Base-by-base conservation (phyloP, 2,797 vertebrate species). In the Pachyuromys duprasi region DNA sequence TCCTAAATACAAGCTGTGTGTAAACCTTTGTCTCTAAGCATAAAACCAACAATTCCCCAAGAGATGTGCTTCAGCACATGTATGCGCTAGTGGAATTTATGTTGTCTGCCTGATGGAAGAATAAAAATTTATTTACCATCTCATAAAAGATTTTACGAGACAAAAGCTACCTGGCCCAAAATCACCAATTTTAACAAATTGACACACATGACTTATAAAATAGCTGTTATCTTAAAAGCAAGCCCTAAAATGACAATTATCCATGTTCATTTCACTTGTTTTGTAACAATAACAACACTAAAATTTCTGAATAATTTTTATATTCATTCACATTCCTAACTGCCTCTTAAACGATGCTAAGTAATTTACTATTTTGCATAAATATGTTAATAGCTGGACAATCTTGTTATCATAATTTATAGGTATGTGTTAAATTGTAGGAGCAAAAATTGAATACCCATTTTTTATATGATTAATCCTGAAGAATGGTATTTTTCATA, bases 401-500 rank as follows among this genome's bases (percentile, higher is more conserved):
- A 86, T 57, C 7, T 86, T 14, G 91, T 79, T 24, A 5, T 78
- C 72, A 62, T 76, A 11, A 86, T 39, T 86, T 91, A 31, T 53
- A 87, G 3, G 0, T 62, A 95, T 75, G 87, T n/a, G 49, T 49
- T 49, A 49, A 93, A 89, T 36, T 45, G 31, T 49, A 86, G n/a
- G 4, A 0, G 82, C 1, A 14, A 76, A 91, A 92, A 74, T 3
- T 0, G 2, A 72, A 22, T 57, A 79, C 49, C 88, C 4, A 94
- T 49, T 93, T 93, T 94, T 79, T 83, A 12, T 39, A 15, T 81
- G 70, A 84, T 75, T 78, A 90, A 89, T 65, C 11, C 3, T 81
- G 8, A 95, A 94, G 86, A 39, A 90, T 60, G 17, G 36, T 57
- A 67, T 87, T 69, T 96, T 93, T 92, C 4, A 65, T 74, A 60